phyloP scores from a whole-genome alignment of 2,888 invertebrate genomes.

The Dynastes maya region DNA sequence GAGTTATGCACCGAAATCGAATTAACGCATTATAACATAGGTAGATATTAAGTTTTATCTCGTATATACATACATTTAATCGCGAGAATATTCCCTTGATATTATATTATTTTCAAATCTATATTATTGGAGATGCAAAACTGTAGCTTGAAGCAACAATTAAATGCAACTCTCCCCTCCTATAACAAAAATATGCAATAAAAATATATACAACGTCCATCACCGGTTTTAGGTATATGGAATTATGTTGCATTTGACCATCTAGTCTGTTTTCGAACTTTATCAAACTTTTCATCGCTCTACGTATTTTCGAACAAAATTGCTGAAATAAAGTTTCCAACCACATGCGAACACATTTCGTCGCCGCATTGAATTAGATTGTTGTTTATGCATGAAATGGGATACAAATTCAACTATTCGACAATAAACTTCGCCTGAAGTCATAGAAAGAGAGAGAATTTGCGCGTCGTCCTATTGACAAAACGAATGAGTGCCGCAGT shows the following conservation, averaged over 20 bases:
- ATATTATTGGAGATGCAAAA: too few relatives aligned
- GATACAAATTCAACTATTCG: conserved; percentile 47
- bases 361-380: conserved; percentile 49
- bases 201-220: neutral
- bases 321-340: conserved; percentile 46
- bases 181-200: neutral
- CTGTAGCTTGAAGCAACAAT: neutral
- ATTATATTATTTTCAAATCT: too few relatives aligned
- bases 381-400: conserved; percentile 52
- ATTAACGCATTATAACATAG: too few relatives aligned
- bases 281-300: conserved; percentile 37
- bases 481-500: conserved; percentile 53
- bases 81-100: too few relatives aligned
- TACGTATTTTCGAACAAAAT: conserved; percentile 43
- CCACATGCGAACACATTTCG: conserved; percentile 49
- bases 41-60: too few relatives aligned
- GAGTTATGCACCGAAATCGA: too few relatives aligned
- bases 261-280: conserved; percentile 24
- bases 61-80: too few relatives aligned
- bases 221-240: neutral
- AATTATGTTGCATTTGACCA: conserved; percentile 13
- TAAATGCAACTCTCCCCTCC: neutral
- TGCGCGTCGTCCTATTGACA: conserved; percentile 48
- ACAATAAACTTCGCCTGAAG: conserved; percentile 47
- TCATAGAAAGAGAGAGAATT: conserved; percentile 37